A percentile compares a stretch with the other conserved stretches of the same genome.
Evolutionary conservation across 2,888 invertebrate genomes (phyloP).

Genomic region (Xestia c-nigrum): DNA sequence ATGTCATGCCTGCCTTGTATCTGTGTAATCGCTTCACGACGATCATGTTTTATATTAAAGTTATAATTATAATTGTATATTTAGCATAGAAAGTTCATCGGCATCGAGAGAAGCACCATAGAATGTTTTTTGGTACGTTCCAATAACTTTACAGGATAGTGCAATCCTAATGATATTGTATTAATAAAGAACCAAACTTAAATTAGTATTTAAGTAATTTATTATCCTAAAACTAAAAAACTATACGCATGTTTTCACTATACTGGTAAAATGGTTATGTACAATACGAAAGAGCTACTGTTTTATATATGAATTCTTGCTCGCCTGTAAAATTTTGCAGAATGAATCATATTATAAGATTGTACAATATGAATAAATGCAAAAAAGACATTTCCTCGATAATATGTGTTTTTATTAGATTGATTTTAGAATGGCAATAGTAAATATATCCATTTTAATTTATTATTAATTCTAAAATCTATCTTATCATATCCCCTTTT

Average conservation of each 20-base stretch:
- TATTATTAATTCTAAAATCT: conserved; percentile 31
- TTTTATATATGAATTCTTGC: conserved; percentile 91
- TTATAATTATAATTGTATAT: conserved; percentile 82
- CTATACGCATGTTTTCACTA: conserved; percentile 91
- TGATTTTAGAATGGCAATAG: conserved; percentile 18
- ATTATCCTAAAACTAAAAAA: conserved; percentile 90
- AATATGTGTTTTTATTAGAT: conserved; percentile 69
- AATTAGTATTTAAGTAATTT: conserved; percentile 91
- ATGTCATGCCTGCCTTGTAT: conserved; percentile 86
- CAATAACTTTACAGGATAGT: conserved; percentile 89
- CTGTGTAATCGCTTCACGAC: conserved; percentile 85
- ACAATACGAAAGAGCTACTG: conserved; percentile 90
- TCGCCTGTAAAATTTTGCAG: conserved; percentile 91
- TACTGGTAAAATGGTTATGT: conserved; percentile 91
- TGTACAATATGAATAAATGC: conserved; percentile 91
- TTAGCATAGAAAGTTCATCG: conserved; percentile 90
- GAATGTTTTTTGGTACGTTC: conserved; percentile 87
- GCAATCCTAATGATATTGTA: conserved; percentile 91
- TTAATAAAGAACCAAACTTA: conserved; percentile 91
- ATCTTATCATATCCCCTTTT: neutral
- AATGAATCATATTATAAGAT: conserved; percentile 91
- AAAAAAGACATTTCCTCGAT: conserved; percentile 91
- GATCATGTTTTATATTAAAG: conserved; percentile 82
- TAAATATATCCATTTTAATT: too few species aligned
- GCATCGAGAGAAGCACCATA: conserved; percentile 87